A percentile compares a stretch with the other conserved stretches of the same genome.
These are phyloP conservation scores for Guaruba guarouba DNA, from an alignment of 2,113 vertebrate species.

Conservation along the genomic window DNA sequence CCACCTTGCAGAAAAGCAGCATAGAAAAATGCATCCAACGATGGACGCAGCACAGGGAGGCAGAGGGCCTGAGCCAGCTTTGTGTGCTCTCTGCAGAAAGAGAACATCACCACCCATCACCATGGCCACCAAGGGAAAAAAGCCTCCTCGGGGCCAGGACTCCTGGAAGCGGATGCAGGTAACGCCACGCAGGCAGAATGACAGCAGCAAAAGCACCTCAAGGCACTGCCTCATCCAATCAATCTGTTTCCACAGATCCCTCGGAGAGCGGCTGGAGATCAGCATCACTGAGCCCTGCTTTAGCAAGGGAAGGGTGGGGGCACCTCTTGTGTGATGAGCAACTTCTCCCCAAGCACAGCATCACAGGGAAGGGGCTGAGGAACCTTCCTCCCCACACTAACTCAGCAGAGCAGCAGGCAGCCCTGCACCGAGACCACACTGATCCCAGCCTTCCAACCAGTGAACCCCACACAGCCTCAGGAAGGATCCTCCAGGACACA, in stretches of 20 bases:
- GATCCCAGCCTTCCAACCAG: background rate
- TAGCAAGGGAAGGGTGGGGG: background rate
- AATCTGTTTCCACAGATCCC: background rate
- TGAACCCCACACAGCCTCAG: accelerated
- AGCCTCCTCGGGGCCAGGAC: accelerated
- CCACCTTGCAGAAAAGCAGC: background rate
- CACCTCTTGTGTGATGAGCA: accelerated
- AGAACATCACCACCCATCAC: background rate
- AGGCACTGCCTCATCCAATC: accelerated
- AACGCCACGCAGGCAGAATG: background rate
- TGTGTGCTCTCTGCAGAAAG: background rate
- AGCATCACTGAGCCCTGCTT: background rate
- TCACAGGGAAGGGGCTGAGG: background rate
- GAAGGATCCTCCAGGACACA: background rate
- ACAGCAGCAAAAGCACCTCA: background rate
- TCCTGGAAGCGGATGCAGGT: background rate
- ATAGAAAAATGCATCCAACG: accelerated
- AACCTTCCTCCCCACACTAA: background rate
- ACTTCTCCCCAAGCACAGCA: background rate
- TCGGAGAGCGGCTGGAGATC: background rate
- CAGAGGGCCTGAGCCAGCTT: background rate
- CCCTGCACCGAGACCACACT: accelerated
- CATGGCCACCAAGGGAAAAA: background rate
- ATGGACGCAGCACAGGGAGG: background rate
- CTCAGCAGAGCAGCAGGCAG: accelerated